Evolutionary conservation across 1,140 invertebrate species (phyloP).

Genomic region (Lordiphosa collinella): DNA sequence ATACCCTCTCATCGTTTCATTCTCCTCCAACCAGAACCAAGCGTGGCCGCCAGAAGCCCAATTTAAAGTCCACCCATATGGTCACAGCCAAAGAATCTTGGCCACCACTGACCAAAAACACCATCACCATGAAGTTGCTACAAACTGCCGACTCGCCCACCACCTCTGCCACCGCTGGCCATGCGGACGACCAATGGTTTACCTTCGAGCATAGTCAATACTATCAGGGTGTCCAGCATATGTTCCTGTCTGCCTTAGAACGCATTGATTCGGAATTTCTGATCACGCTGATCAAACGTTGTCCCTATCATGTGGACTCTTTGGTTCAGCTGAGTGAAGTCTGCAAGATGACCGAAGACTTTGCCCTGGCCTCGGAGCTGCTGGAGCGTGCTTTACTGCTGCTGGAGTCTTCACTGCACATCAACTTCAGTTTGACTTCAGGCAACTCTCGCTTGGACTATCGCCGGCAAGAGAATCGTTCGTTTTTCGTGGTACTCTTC

Average conservation of each 20-base stretch:
- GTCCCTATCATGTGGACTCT: conserved; percentile 91
- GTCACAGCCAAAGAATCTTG: conserved; percentile 85
- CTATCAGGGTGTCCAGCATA: conserved; percentile 88
- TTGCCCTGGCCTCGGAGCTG: conserved; percentile 88
- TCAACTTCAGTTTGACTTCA: conserved; percentile 88
- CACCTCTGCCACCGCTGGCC: conserved; percentile 14
- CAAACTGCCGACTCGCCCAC: conserved; percentile 76
- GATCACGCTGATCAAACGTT: conserved; percentile 87
- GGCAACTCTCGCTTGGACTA: conserved; percentile 91
- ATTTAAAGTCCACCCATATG: conserved; percentile 84
- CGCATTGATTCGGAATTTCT: conserved; percentile 90
- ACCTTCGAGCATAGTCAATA: conserved; percentile 88
- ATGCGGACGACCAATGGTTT: conserved; percentile 83
- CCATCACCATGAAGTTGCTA: conserved; percentile 87
- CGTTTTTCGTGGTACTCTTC: conserved; percentile 91
- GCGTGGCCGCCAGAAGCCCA: conserved; percentile 81
- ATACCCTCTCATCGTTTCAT: conserved; percentile 17
- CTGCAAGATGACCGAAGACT: conserved; percentile 88
- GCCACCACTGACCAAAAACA: conserved; percentile 84
- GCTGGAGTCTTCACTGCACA: conserved; percentile 90
- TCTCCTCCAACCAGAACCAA: conserved; percentile 80
- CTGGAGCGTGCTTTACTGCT: conserved; percentile 89
- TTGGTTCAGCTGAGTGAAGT: conserved; percentile 93
- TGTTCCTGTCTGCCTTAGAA: conserved; percentile 89
- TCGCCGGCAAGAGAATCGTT: conserved; percentile 90